Base-by-base conservation (phyloP, 1,140 invertebrate genomes). In the Ptiloglossa arizonensis region DNA sequence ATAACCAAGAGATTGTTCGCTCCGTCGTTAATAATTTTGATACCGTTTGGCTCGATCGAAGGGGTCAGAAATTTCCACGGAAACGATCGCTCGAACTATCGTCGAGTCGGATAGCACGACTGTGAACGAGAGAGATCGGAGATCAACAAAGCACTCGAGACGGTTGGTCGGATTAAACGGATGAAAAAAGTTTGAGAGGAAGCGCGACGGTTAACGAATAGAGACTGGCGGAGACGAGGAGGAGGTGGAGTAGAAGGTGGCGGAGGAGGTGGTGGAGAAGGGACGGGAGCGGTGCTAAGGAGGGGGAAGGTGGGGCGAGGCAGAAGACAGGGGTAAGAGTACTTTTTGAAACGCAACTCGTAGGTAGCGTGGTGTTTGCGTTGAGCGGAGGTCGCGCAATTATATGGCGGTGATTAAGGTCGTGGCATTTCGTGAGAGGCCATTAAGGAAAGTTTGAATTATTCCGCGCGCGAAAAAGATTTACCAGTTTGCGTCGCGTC, bases 381-480 rank as follows among this genome's bases (percentile, higher is more conserved):
- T 62, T 24, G 57, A 38, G 24, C 46, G 44, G 57, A 63, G 70
- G 70, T 41, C 59, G 44, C 70, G 70, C 44, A 73, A 73, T 73
- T 73, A 73, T 73, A 64, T 63, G 32, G 22, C 70, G 70, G 59
- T 73, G 70, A 73, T 73, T 73, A 73, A 73, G 70, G 59, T 73
- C 59, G 70, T 24, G 70, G 59, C 70, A 48, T 73, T 73, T 73
- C 44, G 59, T 52, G 59, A 73, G 70, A 73, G 70, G 70, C 59
- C 70, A 73, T 73, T 73, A 73, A 73, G 59, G 46, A 73, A 64
- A 73, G 70, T 73, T 73, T 73, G 70, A 73, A 73, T 73, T 64
- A 73, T 73, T n/a, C 59, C 38, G 59, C 70, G 9, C 46, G 70
- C 22, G 46, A 5, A 27, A 32, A 59, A 70, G 68, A 70, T 70